Evolutionary conservation across 2,888 invertebrate species (phyloP), one percentile per base, ranked within the genome.

Genomic region (Muscina levida): DNA sequence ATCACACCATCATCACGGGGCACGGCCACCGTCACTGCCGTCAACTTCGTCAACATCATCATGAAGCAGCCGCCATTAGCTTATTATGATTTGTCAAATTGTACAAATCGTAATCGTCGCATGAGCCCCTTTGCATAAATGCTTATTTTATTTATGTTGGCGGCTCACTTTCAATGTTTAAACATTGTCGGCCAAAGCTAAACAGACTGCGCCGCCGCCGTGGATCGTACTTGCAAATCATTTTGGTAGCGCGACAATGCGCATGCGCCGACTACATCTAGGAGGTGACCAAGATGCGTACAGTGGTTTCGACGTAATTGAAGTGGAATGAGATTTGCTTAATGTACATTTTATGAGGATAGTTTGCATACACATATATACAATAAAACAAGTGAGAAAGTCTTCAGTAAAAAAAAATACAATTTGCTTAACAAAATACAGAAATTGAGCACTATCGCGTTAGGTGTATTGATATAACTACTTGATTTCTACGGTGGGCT

Each of bases 51-150:
- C 59, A 73, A 56, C 70, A 56, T 81, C 76, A 70, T 71, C 68
- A 17, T 71, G 65, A 75, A 70, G 48, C 59, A 73, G 22, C 42
- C 42, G 44, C 53, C 74, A 77, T 72, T 75, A 74, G 81, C 74
- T 59, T 75, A 77, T 81, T 81, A 77, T 68, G 68, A 77, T 81
- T 77, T 77, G 81, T 75, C 81, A 81, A 68, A 62, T 72, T 77
- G 72, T 68, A 68, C 37, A 37, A 59, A 59, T 37, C 37, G 59
- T 11, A 59, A 59, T 59, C 37, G 37, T 68, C 39, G 5, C 37
- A 68, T 68, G 68, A 39, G 68, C 22, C n/a, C n/a, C 68, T 56
- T 53, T 76, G 19, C 65, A 56, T 62, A 22, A 62, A 39, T 22
- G 51, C 24, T 42, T 39, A 19, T 62, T 72, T 72, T 72, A 68